A percentile compares a stretch with the other conserved stretches of the same genome.
phyloP scores from a whole-genome alignment of 1,140 invertebrate species.

The Heliconius melpomene region DNA sequence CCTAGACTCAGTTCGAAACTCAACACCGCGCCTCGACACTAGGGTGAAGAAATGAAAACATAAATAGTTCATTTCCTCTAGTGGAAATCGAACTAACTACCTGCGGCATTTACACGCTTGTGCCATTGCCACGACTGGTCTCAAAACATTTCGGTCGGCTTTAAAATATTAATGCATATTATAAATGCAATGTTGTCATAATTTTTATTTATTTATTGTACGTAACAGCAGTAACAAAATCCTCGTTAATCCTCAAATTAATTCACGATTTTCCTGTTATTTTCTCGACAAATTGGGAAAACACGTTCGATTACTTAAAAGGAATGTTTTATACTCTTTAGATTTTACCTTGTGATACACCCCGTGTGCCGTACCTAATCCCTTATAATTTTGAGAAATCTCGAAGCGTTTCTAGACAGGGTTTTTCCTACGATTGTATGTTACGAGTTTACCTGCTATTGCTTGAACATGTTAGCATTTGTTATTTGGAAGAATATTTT shows the following conservation, averaged over 20 bases:
- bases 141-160: too few relatives aligned
- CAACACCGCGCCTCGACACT: too few relatives aligned
- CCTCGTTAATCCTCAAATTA: not conserved
- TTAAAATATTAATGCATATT: too few relatives aligned
- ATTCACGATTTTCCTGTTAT: not conserved
- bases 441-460: not conserved
- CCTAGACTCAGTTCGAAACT: too few relatives aligned
- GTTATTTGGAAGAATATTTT: too few relatives aligned
- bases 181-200: not conserved
- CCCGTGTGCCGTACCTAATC: not conserved
- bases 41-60: too few relatives aligned
- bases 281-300: not conserved
- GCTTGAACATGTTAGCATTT: not conserved
- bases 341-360: slow-evolving; percentile 6
- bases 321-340: slow-evolving; percentile 10
- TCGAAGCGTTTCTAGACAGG: not conserved
- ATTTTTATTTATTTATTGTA: not conserved
- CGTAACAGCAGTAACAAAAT: too few relatives aligned
- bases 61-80: too few relatives aligned
- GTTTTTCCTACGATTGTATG: not conserved
- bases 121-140: too few relatives aligned
- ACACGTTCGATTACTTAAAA: slow-evolving; percentile 4
- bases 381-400: not conserved
- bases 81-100: too few relatives aligned
- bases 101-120: too few relatives aligned